A percentile compares a stretch with the other conserved stretches of the same genome.
Conservation (phyloP, 2,797 vertebrate genomes). For the Characodon lateralis region DNA sequence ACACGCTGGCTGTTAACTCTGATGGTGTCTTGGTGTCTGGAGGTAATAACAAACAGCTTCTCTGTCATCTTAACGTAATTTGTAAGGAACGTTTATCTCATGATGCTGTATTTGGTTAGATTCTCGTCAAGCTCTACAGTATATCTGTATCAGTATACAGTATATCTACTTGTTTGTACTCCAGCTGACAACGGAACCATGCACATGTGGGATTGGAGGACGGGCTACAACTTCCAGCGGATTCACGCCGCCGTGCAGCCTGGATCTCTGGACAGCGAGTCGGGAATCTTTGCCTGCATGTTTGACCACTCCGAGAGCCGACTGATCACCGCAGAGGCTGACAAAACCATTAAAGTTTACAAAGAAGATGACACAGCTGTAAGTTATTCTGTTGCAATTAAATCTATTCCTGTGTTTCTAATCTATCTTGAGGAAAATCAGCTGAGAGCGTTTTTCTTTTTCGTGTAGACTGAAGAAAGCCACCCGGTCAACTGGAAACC, state of each 20-base stretch:
- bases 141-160: no score
- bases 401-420: background rate
- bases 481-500: constrained; percentile 99
- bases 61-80: background rate
- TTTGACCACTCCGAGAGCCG: constrained; percentile 96
- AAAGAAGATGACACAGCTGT: constrained; percentile 96
- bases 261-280: constrained; percentile 97
- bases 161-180: background rate
- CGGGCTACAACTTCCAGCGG: constrained; percentile 98
- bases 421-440: background rate
- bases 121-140: background rate
- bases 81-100: background rate
- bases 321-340: constrained; percentile 94
- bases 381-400: constrained; percentile 40
- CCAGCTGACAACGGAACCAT: constrained; percentile 97
- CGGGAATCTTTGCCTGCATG: constrained; percentile 94
- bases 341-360: constrained; percentile 99
- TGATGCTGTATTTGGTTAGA: background rate
- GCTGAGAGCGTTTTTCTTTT: constrained; percentile 64
- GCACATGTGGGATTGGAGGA: constrained; percentile 99
- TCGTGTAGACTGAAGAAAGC: constrained; percentile 92
- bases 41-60: constrained; percentile 77
- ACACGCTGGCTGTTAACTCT: constrained; percentile 94
- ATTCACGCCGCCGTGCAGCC: constrained; percentile 98
- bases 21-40: constrained; percentile 97